A percentile compares a stretch with the other conserved stretches of the same genome.
phyloP scores from a whole-genome alignment of 2,797 vertebrate species.

The Phylloscopus collybita region DNA sequence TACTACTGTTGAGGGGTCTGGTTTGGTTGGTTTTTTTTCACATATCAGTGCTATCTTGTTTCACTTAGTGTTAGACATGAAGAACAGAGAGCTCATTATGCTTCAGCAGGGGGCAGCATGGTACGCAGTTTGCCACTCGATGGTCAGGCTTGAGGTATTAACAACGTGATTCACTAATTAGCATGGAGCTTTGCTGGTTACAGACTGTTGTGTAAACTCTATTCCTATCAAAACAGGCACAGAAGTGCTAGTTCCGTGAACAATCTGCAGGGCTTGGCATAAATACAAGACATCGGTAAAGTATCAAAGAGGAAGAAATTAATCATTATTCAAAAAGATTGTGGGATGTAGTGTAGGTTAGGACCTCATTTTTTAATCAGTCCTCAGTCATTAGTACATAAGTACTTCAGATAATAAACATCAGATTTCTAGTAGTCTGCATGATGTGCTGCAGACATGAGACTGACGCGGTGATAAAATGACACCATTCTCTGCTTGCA shows the following conservation, averaged over 20 bases:
- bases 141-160: background rate
- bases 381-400: background rate
- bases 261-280: background rate
- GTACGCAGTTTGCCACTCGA: background rate
- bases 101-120: conserved; percentile 49
- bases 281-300: background rate
- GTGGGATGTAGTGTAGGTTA: background rate
- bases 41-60: background rate
- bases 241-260: background rate
- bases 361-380: conserved; percentile 37
- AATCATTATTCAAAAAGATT: background rate
- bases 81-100: background rate
- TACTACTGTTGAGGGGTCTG: background rate
- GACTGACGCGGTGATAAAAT: background rate
- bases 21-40: background rate
- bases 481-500: background rate
- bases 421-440: background rate
- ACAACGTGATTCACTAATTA: conserved; percentile 35
- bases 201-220: background rate
- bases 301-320: background rate
- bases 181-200: background rate
- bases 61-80: background rate
- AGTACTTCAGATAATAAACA: background rate
- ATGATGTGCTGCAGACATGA: background rate
- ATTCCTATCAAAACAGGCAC: background rate